A percentile compares a stretch with the other conserved stretches of the same genome.
phyloP scores from a whole-genome alignment of 2,888 invertebrate species.

The Zhuqinia jingwanae region DNA sequence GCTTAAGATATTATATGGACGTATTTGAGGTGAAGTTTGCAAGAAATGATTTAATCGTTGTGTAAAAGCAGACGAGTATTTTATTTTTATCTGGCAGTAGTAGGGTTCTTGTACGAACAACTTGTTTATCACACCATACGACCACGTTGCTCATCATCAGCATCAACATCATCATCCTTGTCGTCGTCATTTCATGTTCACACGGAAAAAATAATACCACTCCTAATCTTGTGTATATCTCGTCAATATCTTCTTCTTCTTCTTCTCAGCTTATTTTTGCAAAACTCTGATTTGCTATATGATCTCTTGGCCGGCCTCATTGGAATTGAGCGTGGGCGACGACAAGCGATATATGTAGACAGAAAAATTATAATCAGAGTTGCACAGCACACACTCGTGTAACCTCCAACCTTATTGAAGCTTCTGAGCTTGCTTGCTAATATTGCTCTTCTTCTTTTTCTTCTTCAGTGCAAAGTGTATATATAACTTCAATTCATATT shows the following conservation, averaged over 20 bases:
- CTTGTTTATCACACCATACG: constrained; percentile 34
- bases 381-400: too few relatives aligned
- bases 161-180: not conserved
- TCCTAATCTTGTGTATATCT: not conserved
- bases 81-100: not conserved
- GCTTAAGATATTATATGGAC: not conserved
- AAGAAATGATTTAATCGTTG: constrained; percentile 21
- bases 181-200: too few relatives aligned
- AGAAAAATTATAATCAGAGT: constrained; percentile 39
- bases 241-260: not conserved
- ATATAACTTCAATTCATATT: too few relatives aligned
- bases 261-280: not conserved
- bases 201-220: not conserved
- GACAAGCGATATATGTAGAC: constrained; percentile 58
- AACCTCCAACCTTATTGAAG: too few relatives aligned
- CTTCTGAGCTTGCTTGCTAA: too few relatives aligned
- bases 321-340: constrained; percentile 50
- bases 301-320: constrained; percentile 30
- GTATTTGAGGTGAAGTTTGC: not conserved
- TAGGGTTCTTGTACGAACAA: constrained; percentile 25
- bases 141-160: constrained; percentile 21
- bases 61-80: too few relatives aligned
- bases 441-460: too few relatives aligned
- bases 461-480: too few relatives aligned
- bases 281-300: constrained; percentile 4